Base-by-base conservation (phyloP, 2,113 vertebrate species). In the Galeopterus variegatus region DNA sequence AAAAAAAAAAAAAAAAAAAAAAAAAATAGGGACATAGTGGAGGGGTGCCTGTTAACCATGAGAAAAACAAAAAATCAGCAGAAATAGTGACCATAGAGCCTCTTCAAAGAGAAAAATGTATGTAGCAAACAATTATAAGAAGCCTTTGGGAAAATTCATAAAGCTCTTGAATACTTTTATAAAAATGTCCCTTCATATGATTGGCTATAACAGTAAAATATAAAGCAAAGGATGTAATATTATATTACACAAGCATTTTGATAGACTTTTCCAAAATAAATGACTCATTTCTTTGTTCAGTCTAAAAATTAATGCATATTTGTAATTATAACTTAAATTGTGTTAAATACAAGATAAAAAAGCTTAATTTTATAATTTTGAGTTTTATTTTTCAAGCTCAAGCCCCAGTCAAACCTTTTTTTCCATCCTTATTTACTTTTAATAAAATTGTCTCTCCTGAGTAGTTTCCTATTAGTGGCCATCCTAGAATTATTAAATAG, bases 321-420 rank as follows among this genome's bases (percentile, higher is more conserved):
- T 92, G 8, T 48, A 83, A 83, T 64, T 92, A 41, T 91, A 82
- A 62, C 15, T 77, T 80, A 75, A 92, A 62, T 93, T 73, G 18
- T 31, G 7, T 70, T 67, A 65, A 83, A 31, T 85, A 41, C 41
- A 41, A 41, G 41, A 19, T 69, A 67, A 81, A 70, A 93, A 87
- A 62, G n/a, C 64, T 41, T 41, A 41, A 72, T 58, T 95, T 90
- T 28, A 65, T 76, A 62, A 80, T 52, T 89, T 89, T 79, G 58
- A 54, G 64, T 52, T 91, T 88, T 41, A 62, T 33, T 86, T 93
- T 92, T 82, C 31, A 96, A 89, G n/a, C 72, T 96, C 33, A 65
- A 72, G 67, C 19, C 54, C 48, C 26, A 64, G 41, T 41, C 41
- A 41, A 41, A 41, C 41, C 41, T 41, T 3, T 41, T 76, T 70